Evolutionary conservation across 2,113 vertebrate species (phyloP).

Genomic region (Ochotona princeps): DNA sequence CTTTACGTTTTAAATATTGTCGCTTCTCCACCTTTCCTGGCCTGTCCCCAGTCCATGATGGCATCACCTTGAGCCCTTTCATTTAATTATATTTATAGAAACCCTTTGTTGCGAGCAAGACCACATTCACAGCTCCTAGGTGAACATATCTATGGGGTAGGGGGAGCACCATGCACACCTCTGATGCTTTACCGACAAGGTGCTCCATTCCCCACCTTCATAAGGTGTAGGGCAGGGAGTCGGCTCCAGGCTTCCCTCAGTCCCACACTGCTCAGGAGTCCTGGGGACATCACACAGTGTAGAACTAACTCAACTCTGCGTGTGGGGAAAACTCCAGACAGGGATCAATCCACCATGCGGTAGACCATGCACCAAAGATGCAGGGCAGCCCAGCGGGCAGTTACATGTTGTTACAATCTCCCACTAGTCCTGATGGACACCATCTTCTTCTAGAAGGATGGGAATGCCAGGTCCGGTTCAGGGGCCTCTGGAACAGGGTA

Average conservation of each 20-base stretch:
- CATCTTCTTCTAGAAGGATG: neutral
- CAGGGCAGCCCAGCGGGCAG: neutral
- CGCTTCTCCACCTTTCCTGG: neutral
- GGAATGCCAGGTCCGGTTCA: neutral
- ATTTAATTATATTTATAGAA: neutral
- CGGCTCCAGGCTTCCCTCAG: neutral
- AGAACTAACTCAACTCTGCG: neutral
- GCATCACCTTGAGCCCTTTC: neutral
- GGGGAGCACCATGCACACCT: neutral
- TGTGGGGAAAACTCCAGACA: neutral
- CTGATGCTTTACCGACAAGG: neutral
- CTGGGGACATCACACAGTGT: neutral
- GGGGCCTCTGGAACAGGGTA: neutral
- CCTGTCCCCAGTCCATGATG: neutral
- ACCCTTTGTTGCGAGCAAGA: neutral
- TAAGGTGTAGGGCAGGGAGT: neutral
- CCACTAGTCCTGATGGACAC: too few species aligned
- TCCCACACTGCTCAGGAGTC: neutral
- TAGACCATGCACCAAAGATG: accelerated
- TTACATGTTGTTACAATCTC: accelerated
- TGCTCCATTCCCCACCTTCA: neutral
- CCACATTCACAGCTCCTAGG: neutral
- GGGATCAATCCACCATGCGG: accelerated
- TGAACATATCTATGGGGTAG: neutral
- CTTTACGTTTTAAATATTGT: neutral